phyloP scores from a whole-genome alignment of 1,140 invertebrate genomes.

The Paramacrobiotus metropolitanus region DNA sequence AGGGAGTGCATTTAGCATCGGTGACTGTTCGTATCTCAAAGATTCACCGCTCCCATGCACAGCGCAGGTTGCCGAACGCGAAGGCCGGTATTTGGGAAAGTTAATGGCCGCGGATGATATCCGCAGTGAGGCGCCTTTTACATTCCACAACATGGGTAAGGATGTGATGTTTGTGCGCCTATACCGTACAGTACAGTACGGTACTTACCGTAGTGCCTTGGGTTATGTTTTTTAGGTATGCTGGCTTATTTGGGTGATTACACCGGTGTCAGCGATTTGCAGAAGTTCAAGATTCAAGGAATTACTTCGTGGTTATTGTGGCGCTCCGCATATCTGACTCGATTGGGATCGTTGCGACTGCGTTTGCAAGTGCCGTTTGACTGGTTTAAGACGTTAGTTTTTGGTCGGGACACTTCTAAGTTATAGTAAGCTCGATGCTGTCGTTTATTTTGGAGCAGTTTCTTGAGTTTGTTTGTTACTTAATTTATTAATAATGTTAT shows the following conservation, averaged over 20 bases:
- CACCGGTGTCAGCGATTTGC: conserved; percentile 21
- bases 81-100: conserved; percentile 22
- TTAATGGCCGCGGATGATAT: conserved; percentile 14
- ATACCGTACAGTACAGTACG: neutral
- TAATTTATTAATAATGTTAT: no score
- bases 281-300: conserved; percentile 20
- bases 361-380: conserved; percentile 26
- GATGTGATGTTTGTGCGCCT: neutral
- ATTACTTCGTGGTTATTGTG: conserved; percentile 23
- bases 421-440: no score
- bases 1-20: conserved; percentile 18
- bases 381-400: conserved; percentile 24
- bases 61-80: conserved; percentile 23
- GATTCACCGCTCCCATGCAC: conserved; percentile 19
- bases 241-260: conserved; percentile 25
- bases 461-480: no score
- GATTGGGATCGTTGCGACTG: conserved; percentile 20
- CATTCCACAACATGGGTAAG: conserved; percentile 16
- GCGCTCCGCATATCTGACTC: conserved; percentile 24
- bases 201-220: no score
- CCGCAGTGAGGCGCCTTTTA: conserved; percentile 15
- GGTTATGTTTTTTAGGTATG: conserved; percentile 19
- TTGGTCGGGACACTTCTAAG: conserved; percentile 21
- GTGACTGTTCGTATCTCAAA: conserved; percentile 21
- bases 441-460: no score